These are phyloP conservation scores for Nannoperca australis DNA, from an alignment of 2,797 vertebrate genomes.

Conservation along the genomic window DNA sequence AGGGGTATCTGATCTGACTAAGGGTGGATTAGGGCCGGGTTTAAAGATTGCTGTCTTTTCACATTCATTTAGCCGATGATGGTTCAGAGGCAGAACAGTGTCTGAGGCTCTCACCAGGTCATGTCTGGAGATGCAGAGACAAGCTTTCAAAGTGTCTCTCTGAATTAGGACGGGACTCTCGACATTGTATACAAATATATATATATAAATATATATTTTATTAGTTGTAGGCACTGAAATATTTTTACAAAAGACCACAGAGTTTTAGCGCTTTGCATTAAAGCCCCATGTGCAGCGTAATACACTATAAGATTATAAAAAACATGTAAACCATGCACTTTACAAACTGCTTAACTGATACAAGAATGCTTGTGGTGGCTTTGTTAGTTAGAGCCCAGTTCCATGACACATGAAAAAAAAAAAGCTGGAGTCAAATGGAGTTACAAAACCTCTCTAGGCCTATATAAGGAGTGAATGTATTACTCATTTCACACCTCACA, in stretches of 20 bases:
- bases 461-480: constrained; percentile 69
- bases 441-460: constrained; percentile 64
- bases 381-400: neutral
- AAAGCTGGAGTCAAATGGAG: constrained; percentile 38
- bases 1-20: constrained; percentile 33
- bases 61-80: constrained; percentile 57
- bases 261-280: no score
- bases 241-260: neutral
- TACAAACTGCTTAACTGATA: neutral
- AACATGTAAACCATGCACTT: neutral
- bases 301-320: neutral
- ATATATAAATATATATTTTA: no score
- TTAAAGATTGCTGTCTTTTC: constrained; percentile 54
- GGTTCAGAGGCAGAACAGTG: constrained; percentile 33
- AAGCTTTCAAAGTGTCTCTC: neutral
- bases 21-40: constrained; percentile 17
- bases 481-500: constrained; percentile 82
- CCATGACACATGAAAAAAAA: constrained; percentile 35
- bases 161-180: constrained; percentile 6
- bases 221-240: neutral
- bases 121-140: constrained; percentile 28
- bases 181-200: no score
- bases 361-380: neutral
- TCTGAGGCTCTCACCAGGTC: constrained; percentile 47
- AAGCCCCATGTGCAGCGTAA: neutral